These are phyloP conservation scores for Drosophila imparisetae DNA, from an alignment of 2,888 invertebrate genomes.

Conservation along the genomic window DNA sequence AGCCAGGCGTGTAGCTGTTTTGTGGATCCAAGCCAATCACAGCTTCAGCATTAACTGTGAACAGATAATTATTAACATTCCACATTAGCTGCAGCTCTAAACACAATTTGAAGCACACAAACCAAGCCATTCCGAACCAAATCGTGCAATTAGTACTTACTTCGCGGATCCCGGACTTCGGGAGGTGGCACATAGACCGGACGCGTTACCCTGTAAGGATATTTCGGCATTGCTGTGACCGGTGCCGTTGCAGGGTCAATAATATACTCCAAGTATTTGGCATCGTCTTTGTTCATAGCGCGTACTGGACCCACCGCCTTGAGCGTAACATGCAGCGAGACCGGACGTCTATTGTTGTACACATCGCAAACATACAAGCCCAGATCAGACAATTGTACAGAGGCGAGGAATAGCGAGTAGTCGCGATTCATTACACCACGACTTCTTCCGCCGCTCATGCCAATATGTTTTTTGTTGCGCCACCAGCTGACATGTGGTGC, in stretches of 20 bases:
- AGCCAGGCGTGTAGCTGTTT: conserved; percentile 87
- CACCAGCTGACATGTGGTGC: conserved; percentile 93
- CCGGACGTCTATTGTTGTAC: conserved; percentile 92
- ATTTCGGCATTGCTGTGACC: conserved; percentile 82
- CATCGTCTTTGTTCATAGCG: conserved; percentile 86
- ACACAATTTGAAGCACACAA: neutral
- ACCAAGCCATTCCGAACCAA: conserved; percentile 27
- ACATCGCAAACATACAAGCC: conserved; percentile 96
- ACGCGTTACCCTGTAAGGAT: conserved; percentile 84
- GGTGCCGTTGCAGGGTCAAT: conserved; percentile 86
- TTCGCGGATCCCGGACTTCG: conserved; percentile 49
- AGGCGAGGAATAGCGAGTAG: conserved; percentile 90
- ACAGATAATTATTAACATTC: neutral
- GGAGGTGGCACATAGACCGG: conserved; percentile 78
- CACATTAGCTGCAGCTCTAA: neutral
- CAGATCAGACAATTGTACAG: conserved; percentile 89
- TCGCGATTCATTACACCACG: conserved; percentile 89
- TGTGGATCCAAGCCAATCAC: conserved; percentile 86
- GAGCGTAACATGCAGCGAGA: conserved; percentile 90
- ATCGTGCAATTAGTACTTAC: conserved; percentile 61
- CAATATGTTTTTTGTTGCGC: conserved; percentile 91
- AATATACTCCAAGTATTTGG: conserved; percentile 87
- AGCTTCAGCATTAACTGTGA: conserved; percentile 86
- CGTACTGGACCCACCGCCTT: conserved; percentile 90
- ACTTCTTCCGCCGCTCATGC: conserved; percentile 85